A percentile compares a stretch with the other conserved stretches of the same genome.
Evolutionary conservation across 1,140 invertebrate species (phyloP).

Genomic region (Lordiphosa stackelbergi): DNA sequence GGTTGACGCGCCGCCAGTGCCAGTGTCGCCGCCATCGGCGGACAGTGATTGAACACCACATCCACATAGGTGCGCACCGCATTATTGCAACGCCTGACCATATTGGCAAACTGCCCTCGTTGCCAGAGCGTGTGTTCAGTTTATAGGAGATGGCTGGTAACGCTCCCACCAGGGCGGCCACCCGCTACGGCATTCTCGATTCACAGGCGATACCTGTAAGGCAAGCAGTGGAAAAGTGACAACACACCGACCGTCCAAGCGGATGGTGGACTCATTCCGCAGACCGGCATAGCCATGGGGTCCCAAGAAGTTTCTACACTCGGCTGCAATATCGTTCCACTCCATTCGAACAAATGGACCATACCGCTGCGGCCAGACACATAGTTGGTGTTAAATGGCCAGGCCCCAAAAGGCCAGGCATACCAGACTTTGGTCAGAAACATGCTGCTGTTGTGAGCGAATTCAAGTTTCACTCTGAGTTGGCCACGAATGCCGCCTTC

Average conservation of each 20-base stretch:
- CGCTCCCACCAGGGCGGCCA: constrained; percentile 88
- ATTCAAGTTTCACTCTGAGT: constrained; percentile 37
- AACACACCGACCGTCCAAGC: too few species aligned
- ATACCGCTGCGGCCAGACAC: constrained; percentile 79
- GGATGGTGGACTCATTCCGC: constrained; percentile 78
- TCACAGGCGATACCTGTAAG: constrained; percentile 61
- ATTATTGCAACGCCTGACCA: constrained; percentile 85
- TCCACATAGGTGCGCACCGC: constrained; percentile 90
- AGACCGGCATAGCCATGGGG: constrained; percentile 86
- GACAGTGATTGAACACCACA: constrained; percentile 87
- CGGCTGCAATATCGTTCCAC: constrained; percentile 88
- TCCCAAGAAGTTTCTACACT: constrained; percentile 89
- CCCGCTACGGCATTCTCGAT: constrained; percentile 60
- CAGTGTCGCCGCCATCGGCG: constrained; percentile 77
- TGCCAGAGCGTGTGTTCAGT: constrained; percentile 86
- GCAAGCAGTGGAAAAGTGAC: background rate
- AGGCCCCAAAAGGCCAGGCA: constrained; percentile 39
- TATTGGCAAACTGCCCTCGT: constrained; percentile 83
- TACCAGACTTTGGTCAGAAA: constrained; percentile 42
- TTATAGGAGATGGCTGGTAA: constrained; percentile 93
- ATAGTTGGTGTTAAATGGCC: constrained; percentile 69
- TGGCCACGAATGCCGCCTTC: background rate
- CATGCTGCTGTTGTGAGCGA: constrained; percentile 37
- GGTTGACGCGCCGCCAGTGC: constrained; percentile 80
- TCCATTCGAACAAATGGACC: constrained; percentile 91